Evolutionary conservation across 92 coral and sea anemone genomes (phyloP).

Genomic region (Phenganax stokvisi): DNA sequence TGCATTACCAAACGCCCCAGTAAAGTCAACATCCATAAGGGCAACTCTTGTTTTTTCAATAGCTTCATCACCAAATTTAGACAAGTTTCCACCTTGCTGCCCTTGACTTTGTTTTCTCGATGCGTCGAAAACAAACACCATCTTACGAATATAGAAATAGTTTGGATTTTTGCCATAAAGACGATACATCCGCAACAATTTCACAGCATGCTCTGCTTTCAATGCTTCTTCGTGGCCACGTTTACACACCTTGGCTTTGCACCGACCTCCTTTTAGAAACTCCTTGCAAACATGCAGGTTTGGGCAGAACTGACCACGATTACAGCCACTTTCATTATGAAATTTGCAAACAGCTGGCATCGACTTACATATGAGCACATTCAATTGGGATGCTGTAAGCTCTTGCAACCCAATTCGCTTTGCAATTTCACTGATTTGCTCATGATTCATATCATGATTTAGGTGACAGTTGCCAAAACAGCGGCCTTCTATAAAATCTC

Average conservation of each 20-base stretch:
- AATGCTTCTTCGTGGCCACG: constrained; percentile 55
- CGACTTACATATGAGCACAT: constrained; percentile 43
- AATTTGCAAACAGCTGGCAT: constrained; percentile 30
- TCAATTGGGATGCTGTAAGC: constrained; percentile 56
- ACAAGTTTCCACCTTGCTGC: background rate
- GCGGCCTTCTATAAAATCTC: constrained; percentile 28
- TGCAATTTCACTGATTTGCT: constrained; percentile 46
- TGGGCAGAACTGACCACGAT: constrained; percentile 28
- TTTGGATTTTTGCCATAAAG: constrained; percentile 34
- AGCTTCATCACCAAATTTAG: background rate
- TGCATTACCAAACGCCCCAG: background rate
- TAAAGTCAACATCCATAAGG: constrained; percentile 16
- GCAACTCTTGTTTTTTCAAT: background rate
- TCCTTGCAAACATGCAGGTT: constrained; percentile 68
- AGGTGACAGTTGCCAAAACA: constrained; percentile 18
- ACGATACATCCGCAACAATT: constrained; percentile 49
- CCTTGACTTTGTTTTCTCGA: background rate
- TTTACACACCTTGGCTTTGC: constrained; percentile 43
- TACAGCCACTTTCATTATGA: constrained; percentile 29
- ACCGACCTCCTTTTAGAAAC: constrained; percentile 48
- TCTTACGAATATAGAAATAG: constrained; percentile 40
- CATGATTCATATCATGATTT: constrained; percentile 45
- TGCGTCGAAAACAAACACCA: constrained; percentile 32
- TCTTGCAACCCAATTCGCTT: constrained; percentile 38
- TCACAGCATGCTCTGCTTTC: constrained; percentile 33